phyloP scores from a whole-genome alignment of 2,113 vertebrate genomes.

The Oxygymnocypris stewartii region DNA sequence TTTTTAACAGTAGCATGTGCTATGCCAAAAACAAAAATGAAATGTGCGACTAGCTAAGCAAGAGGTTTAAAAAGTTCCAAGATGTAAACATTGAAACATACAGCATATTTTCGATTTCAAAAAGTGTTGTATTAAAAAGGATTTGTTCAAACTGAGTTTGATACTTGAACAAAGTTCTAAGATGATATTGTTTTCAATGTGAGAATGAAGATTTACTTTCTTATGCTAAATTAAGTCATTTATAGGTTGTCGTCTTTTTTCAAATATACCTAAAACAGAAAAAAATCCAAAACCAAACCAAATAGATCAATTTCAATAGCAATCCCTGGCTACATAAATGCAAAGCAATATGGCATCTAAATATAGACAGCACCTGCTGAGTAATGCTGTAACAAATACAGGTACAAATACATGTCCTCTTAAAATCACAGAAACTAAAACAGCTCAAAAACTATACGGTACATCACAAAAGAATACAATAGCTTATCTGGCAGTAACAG shows the following conservation, averaged over 20 bases:
- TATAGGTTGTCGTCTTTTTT: neutral
- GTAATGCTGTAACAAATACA: constrained; percentile 16
- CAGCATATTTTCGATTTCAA: neutral
- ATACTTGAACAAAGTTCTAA: neutral
- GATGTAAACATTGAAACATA: constrained; percentile 34
- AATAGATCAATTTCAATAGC: constrained; percentile 10
- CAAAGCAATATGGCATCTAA: constrained; percentile 42
- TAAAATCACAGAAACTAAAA: constrained; percentile 23
- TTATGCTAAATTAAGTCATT: neutral
- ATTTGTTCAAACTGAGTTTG: neutral
- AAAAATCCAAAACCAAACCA: constrained; percentile 9
- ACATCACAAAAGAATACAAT: constrained; percentile 36
- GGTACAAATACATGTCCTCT: neutral
- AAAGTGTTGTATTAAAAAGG: neutral
- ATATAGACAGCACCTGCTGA: constrained; percentile 46
- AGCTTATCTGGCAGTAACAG: constrained; percentile 48
- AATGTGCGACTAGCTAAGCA: neutral
- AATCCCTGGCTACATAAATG: constrained; percentile 41
- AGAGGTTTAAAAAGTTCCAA: neutral
- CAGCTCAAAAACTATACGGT: constrained; percentile 10
- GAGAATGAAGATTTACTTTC: neutral
- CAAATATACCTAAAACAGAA: neutral
- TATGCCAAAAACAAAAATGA: neutral
- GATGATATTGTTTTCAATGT: neutral
- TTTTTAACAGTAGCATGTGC: constrained; percentile 5